Base-by-base conservation (phyloP, 2,797 vertebrate species). In the Ptychadena robeensis region DNA sequence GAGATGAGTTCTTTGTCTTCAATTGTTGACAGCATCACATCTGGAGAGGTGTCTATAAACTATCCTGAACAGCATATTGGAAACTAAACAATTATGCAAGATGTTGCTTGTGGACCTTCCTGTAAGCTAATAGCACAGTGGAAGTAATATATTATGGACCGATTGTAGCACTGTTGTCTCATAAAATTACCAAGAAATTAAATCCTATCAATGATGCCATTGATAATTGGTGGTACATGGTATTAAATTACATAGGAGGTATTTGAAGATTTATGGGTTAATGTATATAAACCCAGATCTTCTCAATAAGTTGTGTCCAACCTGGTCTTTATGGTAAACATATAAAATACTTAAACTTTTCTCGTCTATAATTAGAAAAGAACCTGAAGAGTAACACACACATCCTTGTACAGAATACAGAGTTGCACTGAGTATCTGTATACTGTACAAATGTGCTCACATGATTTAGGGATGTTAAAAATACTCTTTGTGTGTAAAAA, bases 21-120 rank as follows among this genome's bases (percentile, higher is more conserved):
- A 86, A 97, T 99, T 2, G 96, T 99, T 87, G 95, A 98, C 59
- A 95, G 96, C 94, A 98, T 99, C 74, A 89, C 96, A 0, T 90
- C 92, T 86, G 95, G 94, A 18, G 91, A 93, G 0, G 93, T 94
- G 70, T 86, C 93, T 0, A 93, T 92, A 86, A 89, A 92, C 63
- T 99, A 92, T 85, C 86, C 90, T 0, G 92, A 94, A 6, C 91
- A 93, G n/a, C 86, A 34, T 80, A 88, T 89, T 66, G 90, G 92
- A 67, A 93, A 93, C 86, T 95, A 91, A 94, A 70, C 74, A 57
- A 9, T 31, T 35, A 40, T 61, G 15, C 18, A 22, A 27, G 8
- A 68, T 48, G 32, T 68, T 31, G 12, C 73, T 53, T 71, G 34
- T 73, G 65, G 53, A 75, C 31, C 63, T 77, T 79, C 59, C n/a